Percentiles rank a stretch among this genome's conserved stretches.
Evolutionary conservation across 64 coral and sea anemone genomes (phyloP).

Genomic region (Stichodactyla helianthus): DNA sequence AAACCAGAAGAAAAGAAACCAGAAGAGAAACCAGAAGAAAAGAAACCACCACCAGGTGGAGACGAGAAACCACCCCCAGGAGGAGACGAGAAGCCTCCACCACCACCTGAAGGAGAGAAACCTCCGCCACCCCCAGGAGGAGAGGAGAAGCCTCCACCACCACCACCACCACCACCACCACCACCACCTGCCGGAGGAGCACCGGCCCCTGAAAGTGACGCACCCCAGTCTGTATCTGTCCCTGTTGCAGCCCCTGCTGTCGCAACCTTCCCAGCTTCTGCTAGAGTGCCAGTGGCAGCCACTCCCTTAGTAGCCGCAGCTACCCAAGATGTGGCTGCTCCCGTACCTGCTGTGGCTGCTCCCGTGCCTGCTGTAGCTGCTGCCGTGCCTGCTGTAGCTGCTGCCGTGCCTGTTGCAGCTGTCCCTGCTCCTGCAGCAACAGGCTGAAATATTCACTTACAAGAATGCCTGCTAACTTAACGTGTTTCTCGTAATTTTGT

Average conservation of each 20-base stretch:
- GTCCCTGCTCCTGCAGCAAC: not conserved
- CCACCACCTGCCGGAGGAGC: not conserved
- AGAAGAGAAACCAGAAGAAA: not conserved
- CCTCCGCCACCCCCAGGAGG: not conserved
- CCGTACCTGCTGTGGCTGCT: not conserved
- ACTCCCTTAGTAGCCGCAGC: not conserved
- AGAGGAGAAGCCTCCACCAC: not conserved
- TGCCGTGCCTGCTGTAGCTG: not conserved
- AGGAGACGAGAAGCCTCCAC: not conserved
- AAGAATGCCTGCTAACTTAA: not conserved
- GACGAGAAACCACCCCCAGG: not conserved
- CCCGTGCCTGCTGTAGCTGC: not conserved
- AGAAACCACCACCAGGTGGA: not conserved
- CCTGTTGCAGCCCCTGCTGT: not conserved
- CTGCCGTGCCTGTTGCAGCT: not conserved
- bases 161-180: not conserved
- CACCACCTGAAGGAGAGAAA: not conserved
- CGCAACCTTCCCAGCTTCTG: not conserved
- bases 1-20: not conserved
- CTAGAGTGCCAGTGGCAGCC: not conserved
- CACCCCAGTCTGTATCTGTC: not conserved
- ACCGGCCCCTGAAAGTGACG: not conserved
- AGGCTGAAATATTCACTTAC: not conserved
- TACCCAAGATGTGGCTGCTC: not conserved
- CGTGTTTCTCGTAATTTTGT: not conserved